Evolutionary conservation across 2,888 invertebrate species (phyloP), one percentile per base, ranked within the genome.

Genomic region (Cataglyphis albicans): DNA sequence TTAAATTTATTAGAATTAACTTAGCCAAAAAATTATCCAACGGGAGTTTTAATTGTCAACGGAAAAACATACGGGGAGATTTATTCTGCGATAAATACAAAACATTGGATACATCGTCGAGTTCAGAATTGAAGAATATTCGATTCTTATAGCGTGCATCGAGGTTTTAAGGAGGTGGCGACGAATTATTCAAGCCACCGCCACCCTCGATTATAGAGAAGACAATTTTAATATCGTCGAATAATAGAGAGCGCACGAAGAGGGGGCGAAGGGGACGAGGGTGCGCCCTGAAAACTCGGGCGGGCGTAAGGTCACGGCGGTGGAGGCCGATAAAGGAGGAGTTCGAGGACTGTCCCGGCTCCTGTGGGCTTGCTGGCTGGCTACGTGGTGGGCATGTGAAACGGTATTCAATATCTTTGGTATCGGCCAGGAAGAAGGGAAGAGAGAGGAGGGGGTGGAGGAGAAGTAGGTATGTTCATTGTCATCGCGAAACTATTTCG

Each of bases 371-470:
- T 48, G 18, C 48, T 52, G 48, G 18, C 48, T 68, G 86, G 92
- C 91, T 93, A 93, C 93, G 93, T 93, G 92, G 90, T 85, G 91
- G 90, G 93, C 93, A 93, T 93, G 92, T 93, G 92, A 93, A 93
- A 93, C 93, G 93, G 91, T 93, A 93, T 93, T 93, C 93, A 93
- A 93, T 93, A 93, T 93, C 92, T 90, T 91, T 90, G 88, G 82
- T 86, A 86, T 86, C 73, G 72, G 72, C 25, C 12, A 35, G 18
- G 29, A 55, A 32, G 38, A 41, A 25, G 29, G 15, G 48, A 12
- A 38, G 61, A 18, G 12, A 38, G 61, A 18, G 29, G 65, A 70
- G 44, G 76, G 59, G 25, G 25, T 25, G 32, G 32, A 4, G 32
- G 32, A 32, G 18, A 52, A 55, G 35, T 57, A 75, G 73, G 90